Evolutionary conservation across 2,797 vertebrate species (phyloP).

Genomic region (Lepilemur septentrionalis): DNA sequence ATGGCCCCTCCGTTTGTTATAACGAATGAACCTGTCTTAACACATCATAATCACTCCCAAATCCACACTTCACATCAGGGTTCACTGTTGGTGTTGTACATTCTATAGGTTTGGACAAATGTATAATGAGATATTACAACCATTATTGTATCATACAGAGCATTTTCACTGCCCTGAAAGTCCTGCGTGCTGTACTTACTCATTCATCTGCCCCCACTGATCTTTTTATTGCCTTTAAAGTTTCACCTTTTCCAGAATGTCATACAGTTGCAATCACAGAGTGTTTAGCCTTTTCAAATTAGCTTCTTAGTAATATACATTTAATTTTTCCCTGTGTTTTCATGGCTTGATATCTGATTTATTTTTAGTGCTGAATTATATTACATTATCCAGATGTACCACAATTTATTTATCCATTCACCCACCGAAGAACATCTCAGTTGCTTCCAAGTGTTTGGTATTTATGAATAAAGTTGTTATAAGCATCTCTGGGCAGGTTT

Average conservation of each 20-base stretch:
- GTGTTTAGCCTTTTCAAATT: background rate
- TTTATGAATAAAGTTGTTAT: background rate
- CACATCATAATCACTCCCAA: background rate
- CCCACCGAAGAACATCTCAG: background rate
- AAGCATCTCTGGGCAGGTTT: background rate
- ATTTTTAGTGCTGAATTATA: background rate
- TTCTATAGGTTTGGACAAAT: background rate
- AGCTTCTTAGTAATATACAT: background rate
- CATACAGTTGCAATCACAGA: background rate
- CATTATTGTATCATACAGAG: background rate
- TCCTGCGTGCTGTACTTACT: background rate
- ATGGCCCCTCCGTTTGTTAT: too few relatives aligned
- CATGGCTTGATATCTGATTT: background rate
- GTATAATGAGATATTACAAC: background rate
- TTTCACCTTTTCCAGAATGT: background rate
- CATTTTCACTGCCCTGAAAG: background rate
- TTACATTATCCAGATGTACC: background rate
- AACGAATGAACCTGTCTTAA: too few relatives aligned
- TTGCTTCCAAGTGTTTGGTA: background rate
- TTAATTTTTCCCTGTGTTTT: background rate
- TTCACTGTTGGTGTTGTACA: background rate
- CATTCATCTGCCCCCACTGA: too few relatives aligned
- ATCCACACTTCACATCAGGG: background rate
- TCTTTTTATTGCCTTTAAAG: background rate
- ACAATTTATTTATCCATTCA: background rate